Conservation (phyloP, 1,140 invertebrate genomes). For the Gryon sp. region DNA sequence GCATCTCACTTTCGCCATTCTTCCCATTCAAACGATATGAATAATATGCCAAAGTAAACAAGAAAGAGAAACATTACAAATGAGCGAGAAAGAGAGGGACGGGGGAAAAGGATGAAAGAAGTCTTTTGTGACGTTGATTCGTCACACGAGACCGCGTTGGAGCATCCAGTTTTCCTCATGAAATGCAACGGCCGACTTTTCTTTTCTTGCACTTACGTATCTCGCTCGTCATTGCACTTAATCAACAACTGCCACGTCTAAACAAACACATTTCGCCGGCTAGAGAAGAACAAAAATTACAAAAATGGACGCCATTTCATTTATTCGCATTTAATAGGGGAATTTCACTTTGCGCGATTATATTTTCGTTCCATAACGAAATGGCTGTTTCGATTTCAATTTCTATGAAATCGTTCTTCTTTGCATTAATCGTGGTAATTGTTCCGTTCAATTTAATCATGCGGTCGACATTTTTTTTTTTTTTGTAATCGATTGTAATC, state of each 20-base stretch:
- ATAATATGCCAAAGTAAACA: constrained; percentile 12
- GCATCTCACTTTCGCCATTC: constrained; percentile 72
- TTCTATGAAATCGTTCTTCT: constrained; percentile 12
- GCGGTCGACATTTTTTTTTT: background rate
- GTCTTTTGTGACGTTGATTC: constrained; percentile 45
- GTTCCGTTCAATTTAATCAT: constrained; percentile 22
- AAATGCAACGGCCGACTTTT: constrained; percentile 43
- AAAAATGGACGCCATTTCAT: constrained; percentile 24
- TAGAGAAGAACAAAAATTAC: constrained; percentile 14
- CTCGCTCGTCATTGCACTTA: constrained; percentile 58
- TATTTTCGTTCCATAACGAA: constrained; percentile 23
- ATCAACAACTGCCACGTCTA: constrained; percentile 24
- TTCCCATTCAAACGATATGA: constrained; percentile 55
- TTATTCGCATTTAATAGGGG: constrained; percentile 16
- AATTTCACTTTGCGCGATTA: constrained; percentile 15
- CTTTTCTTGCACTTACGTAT: constrained; percentile 53
- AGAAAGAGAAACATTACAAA: too few species aligned
- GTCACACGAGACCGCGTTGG: constrained; percentile 53
- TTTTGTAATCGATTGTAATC: too few species aligned
- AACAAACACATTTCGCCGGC: constrained; percentile 3
- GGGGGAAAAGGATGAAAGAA: background rate
- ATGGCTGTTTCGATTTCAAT: constrained; percentile 25
- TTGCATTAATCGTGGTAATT: constrained; percentile 12
- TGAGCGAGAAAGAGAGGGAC: constrained; percentile 14
- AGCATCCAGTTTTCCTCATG: constrained; percentile 41